Conservation (phyloP, 2,797 vertebrate genomes). For the Rhinichthys osculus region DNA sequence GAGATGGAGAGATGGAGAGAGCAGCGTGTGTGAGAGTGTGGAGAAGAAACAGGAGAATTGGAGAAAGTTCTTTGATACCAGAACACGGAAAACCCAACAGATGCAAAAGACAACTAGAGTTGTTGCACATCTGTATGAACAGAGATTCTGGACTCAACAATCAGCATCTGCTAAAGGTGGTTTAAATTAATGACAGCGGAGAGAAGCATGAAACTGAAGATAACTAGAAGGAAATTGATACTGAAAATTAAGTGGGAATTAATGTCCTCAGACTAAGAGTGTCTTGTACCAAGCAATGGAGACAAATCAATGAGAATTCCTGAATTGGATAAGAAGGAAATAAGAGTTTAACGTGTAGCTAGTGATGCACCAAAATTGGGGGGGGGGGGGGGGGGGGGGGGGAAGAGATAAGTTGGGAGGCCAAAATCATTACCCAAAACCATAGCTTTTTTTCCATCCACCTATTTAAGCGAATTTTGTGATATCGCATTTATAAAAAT, state of each 20-base stretch:
- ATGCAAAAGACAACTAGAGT: neutral
- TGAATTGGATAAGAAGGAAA: neutral
- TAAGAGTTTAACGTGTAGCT: neutral
- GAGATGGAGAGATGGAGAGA: constrained; percentile 59
- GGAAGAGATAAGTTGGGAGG: too few relatives aligned
- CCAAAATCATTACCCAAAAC: too few relatives aligned
- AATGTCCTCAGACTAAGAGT: neutral
- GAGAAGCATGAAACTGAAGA: constrained; percentile 6
- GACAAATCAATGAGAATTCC: neutral
- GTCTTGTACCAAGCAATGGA: neutral
- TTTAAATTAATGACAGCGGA: neutral
- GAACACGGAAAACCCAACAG: neutral
- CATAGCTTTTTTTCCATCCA: too few relatives aligned
- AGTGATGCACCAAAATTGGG: neutral
- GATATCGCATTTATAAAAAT: too few relatives aligned
- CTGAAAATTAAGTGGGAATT: neutral
- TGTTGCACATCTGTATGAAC: neutral
- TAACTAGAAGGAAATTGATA: neutral
- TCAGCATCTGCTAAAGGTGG: neutral
- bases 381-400: too few relatives aligned
- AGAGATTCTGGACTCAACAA: neutral
- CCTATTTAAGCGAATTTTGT: too few relatives aligned
- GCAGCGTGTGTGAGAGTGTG: constrained; percentile 43
- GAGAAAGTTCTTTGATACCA: neutral
- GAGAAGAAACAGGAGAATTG: constrained; percentile 13